A percentile compares a stretch with the other conserved stretches of the same genome.
phyloP scores from a whole-genome alignment of 2,113 vertebrate genomes.

The Heterotilapia buettikoferi region DNA sequence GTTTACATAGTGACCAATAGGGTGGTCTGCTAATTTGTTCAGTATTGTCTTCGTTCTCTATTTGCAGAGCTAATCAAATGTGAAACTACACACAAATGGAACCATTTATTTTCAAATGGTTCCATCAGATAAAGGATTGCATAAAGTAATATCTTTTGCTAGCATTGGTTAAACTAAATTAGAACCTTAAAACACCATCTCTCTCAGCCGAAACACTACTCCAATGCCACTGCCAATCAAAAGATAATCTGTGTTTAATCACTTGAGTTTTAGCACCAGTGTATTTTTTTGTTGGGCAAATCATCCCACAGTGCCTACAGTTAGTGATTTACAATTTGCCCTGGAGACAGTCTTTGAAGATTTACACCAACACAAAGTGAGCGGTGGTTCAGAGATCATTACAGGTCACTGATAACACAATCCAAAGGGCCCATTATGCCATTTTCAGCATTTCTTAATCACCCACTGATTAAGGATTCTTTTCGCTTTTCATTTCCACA shows the following conservation, averaged over 20 bases:
- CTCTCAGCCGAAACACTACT: neutral
- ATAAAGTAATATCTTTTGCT: neutral
- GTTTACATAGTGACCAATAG: neutral
- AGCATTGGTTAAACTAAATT: neutral
- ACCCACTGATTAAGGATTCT: neutral
- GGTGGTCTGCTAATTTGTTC: neutral
- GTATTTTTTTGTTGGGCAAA: neutral
- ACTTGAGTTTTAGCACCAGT: neutral
- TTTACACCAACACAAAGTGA: neutral
- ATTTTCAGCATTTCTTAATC: constrained; percentile 6
- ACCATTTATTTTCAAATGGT: neutral
- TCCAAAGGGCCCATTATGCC: neutral
- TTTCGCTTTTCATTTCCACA: neutral
- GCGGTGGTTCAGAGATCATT: neutral
- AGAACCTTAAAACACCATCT: neutral
- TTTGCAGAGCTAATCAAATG: neutral
- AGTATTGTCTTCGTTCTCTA: neutral
- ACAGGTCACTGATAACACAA: neutral
- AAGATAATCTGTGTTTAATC: neutral
- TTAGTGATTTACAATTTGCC: neutral
- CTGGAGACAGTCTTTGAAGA: neutral
- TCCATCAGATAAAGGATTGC: neutral
- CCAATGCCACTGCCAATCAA: neutral
- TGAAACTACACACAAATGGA: neutral
- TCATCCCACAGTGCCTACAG: neutral